These are phyloP conservation scores for Drosophila nikananu DNA, from an alignment of 1,140 invertebrate species.

Conservation along the genomic window DNA sequence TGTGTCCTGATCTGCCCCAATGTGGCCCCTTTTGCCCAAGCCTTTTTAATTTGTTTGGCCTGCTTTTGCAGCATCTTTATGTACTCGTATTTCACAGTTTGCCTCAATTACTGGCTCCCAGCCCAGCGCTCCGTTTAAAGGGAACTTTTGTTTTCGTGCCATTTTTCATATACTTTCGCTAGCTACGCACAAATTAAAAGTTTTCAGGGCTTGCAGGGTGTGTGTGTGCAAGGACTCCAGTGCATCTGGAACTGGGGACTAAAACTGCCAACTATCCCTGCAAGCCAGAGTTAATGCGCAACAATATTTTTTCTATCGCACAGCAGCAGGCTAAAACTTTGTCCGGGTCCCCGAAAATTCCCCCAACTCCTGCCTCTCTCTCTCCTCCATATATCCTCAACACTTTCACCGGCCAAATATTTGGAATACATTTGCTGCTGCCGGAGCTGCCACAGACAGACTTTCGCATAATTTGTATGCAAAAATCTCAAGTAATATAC, in stretches of 20 bases:
- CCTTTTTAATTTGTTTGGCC: constrained; percentile 55
- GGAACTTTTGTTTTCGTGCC: constrained; percentile 61
- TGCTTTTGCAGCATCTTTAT: constrained; percentile 33
- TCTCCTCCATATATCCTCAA: constrained; percentile 45
- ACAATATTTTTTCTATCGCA: constrained; percentile 47
- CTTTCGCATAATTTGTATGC: constrained; percentile 74
- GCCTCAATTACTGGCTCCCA: constrained; percentile 45
- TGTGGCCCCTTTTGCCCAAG: neutral
- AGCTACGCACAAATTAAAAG: constrained; percentile 62
- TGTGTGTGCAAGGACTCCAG: constrained; percentile 6
- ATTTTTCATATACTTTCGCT: constrained; percentile 65
- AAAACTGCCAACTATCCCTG: constrained; percentile 48
- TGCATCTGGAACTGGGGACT: constrained; percentile 28
- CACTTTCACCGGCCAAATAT: constrained; percentile 75
- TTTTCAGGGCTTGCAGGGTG: constrained; percentile 11
- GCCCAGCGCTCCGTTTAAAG: constrained; percentile 22
- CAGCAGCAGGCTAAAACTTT: constrained; percentile 38
- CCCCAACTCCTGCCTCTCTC: neutral
- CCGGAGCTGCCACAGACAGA: constrained; percentile 26
- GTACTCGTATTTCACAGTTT: constrained; percentile 57
- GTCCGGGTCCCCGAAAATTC: constrained; percentile 3
- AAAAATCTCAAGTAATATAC: constrained; percentile 72
- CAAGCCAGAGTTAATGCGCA: constrained; percentile 51
- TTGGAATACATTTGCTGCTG: constrained; percentile 63
- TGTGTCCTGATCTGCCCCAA: constrained; percentile 23